A percentile compares a stretch with the other conserved stretches of the same genome.
Evolutionary conservation across 1,140 invertebrate genomes (phyloP).

Genomic region (Sinella curviseta): DNA sequence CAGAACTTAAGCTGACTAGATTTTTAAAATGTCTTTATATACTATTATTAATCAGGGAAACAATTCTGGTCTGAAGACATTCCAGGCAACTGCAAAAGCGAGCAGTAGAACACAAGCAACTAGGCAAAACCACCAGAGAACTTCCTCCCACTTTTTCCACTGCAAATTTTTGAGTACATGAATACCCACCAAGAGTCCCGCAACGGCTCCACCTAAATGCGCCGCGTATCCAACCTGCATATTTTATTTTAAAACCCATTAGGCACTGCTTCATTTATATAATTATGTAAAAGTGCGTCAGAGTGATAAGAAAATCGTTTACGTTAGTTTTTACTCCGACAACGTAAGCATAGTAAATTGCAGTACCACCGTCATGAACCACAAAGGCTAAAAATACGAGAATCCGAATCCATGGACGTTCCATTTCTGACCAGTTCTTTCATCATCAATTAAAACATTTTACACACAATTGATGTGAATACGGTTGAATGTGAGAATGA

Average conservation of each 20-base stretch:
- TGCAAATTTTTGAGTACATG: constrained; percentile 62
- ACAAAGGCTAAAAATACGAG: constrained; percentile 64
- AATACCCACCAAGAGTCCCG: constrained; percentile 62
- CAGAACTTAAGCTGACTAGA: too few relatives aligned
- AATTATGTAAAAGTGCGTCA: background rate
- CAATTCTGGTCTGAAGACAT: constrained; percentile 40
- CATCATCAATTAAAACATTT: background rate
- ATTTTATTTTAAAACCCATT: background rate
- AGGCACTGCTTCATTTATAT: background rate
- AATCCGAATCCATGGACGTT: constrained; percentile 64
- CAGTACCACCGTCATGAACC: constrained; percentile 56
- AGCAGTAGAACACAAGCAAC: constrained; percentile 21
- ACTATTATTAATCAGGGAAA: constrained; percentile 41
- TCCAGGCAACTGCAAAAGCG: constrained; percentile 38
- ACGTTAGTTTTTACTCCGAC: background rate
- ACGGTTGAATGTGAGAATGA: constrained; percentile 16
- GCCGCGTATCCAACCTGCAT: background rate
- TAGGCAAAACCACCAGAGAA: constrained; percentile 40
- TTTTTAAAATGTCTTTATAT: too few relatives aligned
- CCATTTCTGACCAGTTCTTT: constrained; percentile 61
- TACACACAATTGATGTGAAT: too few relatives aligned
- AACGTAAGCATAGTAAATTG: constrained; percentile 52
- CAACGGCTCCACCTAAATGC: constrained; percentile 59
- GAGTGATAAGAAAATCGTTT: background rate
- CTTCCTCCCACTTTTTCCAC: constrained; percentile 58